Base-by-base conservation (phyloP, 1,140 invertebrate genomes). In the Belonocnema kinseyi region DNA sequence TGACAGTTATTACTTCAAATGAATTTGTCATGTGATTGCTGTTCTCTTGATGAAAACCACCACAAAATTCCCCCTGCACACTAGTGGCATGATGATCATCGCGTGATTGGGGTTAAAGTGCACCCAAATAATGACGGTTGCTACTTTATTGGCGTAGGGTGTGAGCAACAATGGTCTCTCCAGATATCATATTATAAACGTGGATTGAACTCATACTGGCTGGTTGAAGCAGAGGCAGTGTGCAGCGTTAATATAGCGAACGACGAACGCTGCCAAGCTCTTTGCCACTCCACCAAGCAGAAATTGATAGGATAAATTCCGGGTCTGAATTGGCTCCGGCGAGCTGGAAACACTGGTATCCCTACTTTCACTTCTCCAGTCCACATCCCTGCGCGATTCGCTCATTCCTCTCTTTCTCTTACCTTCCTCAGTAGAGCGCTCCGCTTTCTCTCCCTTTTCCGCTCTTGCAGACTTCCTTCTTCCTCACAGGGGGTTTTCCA, bases 231-330 rank as follows among this genome's bases (percentile, higher is more conserved):
- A 79, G 76, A 84, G 74, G 77, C 84, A 85, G 83, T 87, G 83
- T 88, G 87, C 86, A 89, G 87, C 89, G 89, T 89, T 91, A 90
- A 90, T 91, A 90, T 88, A 91, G 88, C 89, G 88, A 90, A 88
- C 85, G 85, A 82, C 85, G 86, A 88, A 82, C 84, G 85, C 86
- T 88, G 86, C 86, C 86, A 89, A 90, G 89, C 92, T 92, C 92
- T 93, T 93, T 93, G 92, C 92, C 92, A 92, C 92, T 92, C 92
- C 92, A 93, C 91, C 92, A 91, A 92, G 92, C 93, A 92, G 92
- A 93, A 93, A 93, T 93, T 93, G 92, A 93, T 93, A 92, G 92
- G 93, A 93, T 93, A 93, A 93, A 93, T 93, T 93, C 92, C 92
- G 91, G 92, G 89, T 92, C 92, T 93, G 92, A 93, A 93, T 93